phyloP scores from a whole-genome alignment of 2,797 vertebrate genomes.

The Poeciliopsis turneri region DNA sequence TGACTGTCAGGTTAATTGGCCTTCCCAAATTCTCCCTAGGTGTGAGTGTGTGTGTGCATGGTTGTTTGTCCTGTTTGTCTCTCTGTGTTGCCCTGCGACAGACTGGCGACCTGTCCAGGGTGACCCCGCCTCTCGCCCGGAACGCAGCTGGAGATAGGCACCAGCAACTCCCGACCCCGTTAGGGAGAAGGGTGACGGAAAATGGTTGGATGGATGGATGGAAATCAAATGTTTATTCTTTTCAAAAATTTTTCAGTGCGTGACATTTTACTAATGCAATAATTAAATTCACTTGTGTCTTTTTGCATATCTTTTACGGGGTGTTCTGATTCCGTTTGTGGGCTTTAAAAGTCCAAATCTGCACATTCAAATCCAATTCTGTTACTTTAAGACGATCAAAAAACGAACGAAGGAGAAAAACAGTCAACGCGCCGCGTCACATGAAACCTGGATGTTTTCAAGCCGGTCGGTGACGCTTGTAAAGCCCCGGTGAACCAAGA shows the following conservation, averaged over 20 bases:
- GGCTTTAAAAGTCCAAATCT: neutral
- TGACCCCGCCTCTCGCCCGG: no score
- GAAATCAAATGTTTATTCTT: neutral
- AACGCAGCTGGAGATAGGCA: no score
- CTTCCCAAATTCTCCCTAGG: no score
- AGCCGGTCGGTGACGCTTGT: neutral
- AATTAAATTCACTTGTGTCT: neutral
- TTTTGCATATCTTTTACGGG: neutral
- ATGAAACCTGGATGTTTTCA: constrained; percentile 8
- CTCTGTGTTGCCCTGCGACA: no score
- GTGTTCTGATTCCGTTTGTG: neutral
- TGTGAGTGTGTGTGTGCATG: no score
- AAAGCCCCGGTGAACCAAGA: constrained; percentile 55
- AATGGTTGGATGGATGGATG: no score
- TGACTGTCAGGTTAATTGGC: no score
- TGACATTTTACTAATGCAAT: neutral
- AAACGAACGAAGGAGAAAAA: neutral
- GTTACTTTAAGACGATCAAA: neutral
- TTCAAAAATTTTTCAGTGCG: no score
- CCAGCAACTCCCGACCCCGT: no score
- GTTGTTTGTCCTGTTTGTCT: no score
- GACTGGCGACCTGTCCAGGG: no score
- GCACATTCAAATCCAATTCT: neutral
- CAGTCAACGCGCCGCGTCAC: neutral
- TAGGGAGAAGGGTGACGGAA: no score